Conservation (phyloP, 2,113 vertebrate species). For the Phrynosoma blainvillii region DNA sequence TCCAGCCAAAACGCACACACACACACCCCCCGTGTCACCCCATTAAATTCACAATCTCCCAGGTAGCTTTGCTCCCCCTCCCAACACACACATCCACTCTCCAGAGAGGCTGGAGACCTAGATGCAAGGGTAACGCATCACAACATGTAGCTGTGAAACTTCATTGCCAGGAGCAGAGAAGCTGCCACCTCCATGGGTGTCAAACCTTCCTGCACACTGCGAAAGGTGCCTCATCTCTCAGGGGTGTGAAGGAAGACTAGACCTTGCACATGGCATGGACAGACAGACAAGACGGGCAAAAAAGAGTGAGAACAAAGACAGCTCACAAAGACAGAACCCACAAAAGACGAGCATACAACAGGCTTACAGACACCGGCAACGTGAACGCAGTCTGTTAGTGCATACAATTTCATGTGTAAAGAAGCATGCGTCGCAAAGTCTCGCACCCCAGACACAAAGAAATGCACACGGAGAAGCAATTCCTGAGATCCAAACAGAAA, state of each 20-base stretch:
- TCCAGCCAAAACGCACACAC: neutral
- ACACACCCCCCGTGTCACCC: neutral
- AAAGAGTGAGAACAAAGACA: neutral
- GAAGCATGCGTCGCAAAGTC: neutral
- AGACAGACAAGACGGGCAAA: neutral
- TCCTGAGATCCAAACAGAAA: neutral
- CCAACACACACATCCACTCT: neutral
- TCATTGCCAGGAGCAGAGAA: neutral
- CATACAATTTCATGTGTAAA: neutral
- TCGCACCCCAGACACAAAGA: neutral
- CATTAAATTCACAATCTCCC: neutral
- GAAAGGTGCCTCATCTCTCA: neutral
- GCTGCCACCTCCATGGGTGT: neutral
- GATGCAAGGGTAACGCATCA: neutral
- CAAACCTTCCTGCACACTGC: neutral
- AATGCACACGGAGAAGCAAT: neutral
- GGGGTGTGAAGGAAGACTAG: neutral
- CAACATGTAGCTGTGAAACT: constrained; percentile 8
- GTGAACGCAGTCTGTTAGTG: neutral
- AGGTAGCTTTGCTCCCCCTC: neutral
- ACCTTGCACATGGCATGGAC: neutral
- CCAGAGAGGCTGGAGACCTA: neutral
- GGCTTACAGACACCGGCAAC: neutral
- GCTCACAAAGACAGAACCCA: neutral
- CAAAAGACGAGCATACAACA: neutral